A percentile compares a stretch with the other conserved stretches of the same genome.
Evolutionary conservation across 1,140 invertebrate species (phyloP).

Genomic region (Pogonognathellus flavescens): DNA sequence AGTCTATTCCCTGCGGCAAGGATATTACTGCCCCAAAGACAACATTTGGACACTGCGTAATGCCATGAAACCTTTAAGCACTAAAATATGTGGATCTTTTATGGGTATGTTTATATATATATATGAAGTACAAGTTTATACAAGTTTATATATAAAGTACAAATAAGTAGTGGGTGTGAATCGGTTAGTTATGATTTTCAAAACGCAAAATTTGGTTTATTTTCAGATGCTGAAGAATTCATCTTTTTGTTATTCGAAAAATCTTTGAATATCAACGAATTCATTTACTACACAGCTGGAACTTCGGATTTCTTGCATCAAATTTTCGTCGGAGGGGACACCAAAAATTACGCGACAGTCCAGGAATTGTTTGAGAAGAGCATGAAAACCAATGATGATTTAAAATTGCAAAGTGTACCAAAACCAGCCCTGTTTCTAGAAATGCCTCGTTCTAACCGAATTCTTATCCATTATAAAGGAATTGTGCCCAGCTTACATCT

Average conservation of each 20-base stretch:
- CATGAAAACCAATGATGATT: neutral
- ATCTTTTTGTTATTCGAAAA: constrained; percentile 42
- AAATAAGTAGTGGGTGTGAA: too few relatives aligned
- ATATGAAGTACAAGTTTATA: too few relatives aligned
- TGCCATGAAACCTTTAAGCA: neutral
- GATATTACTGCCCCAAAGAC: constrained; percentile 40
- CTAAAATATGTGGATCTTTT: neutral
- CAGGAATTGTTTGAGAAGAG: neutral
- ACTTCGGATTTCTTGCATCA: constrained; percentile 49
- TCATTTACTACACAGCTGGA: constrained; percentile 20
- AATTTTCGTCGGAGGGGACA: constrained; percentile 19
- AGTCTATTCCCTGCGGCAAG: constrained; percentile 51
- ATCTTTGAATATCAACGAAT: constrained; percentile 15
- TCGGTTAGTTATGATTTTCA: too few relatives aligned
- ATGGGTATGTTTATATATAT: constrained; percentile 47
- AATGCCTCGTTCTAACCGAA: constrained; percentile 58
- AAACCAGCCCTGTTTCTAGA: constrained; percentile 53
- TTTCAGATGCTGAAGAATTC: constrained; percentile 51
- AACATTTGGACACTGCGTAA: constrained; percentile 45
- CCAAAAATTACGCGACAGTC: neutral
- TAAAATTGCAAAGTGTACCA: constrained; percentile 54
- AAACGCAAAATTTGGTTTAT: too few relatives aligned
- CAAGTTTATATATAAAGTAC: too few relatives aligned
- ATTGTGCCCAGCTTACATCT: constrained; percentile 54
- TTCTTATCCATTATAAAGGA: constrained; percentile 48